Percentiles rank a stretch among this genome's conserved stretches.
Evolutionary conservation across 2,888 invertebrate genomes (phyloP).

Genomic region (Nemoura dubitans): DNA sequence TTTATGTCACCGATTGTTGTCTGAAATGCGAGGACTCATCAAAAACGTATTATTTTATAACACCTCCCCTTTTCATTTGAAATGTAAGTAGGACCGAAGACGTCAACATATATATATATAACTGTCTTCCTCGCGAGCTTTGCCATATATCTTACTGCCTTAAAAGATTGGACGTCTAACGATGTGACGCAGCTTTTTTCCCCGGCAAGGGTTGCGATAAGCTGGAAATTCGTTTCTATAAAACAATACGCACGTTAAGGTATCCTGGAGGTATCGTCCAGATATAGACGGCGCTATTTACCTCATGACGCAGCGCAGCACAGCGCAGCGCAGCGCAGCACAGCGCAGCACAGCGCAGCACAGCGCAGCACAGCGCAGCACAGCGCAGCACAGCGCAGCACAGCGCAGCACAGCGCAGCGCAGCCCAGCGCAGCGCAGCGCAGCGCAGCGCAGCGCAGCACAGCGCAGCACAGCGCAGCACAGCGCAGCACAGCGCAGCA

Average conservation of each 20-base stretch:
- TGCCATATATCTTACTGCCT: constrained; percentile 24
- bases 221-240: constrained; percentile 13
- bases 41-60: constrained; percentile 25
- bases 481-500: no score
- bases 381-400: no score
- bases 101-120: constrained; percentile 9
- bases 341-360: no score
- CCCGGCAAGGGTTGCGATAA: not conserved
- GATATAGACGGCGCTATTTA: not conserved
- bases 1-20: constrained; percentile 28
- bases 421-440: no score
- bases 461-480: no score
- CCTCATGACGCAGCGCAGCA: not conserved
- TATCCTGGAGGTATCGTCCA: not conserved
- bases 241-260: not conserved
- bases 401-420: no score
- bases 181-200: not conserved
- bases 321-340: no score
- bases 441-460: no score
- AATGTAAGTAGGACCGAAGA: constrained; percentile 21
- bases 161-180: constrained; percentile 25
- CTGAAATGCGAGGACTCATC: constrained; percentile 19
- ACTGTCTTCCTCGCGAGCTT: not conserved
- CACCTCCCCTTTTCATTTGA: constrained; percentile 25
- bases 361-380: no score